These are phyloP conservation scores for Rallus limicola DNA, from an alignment of 2,113 vertebrate species.

Conservation along the genomic window DNA sequence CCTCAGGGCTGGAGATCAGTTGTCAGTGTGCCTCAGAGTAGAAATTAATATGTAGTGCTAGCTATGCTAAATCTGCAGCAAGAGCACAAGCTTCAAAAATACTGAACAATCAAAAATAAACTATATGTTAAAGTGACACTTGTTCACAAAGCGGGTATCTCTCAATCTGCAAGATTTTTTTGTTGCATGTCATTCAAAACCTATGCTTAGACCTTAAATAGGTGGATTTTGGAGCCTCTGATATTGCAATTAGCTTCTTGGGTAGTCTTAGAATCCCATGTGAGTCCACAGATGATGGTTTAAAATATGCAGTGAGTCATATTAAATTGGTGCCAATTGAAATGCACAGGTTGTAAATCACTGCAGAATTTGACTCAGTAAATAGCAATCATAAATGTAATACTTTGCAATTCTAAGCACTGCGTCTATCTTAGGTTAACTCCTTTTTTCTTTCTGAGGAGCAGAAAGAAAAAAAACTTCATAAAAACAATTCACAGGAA, in stretches of 20 bases:
- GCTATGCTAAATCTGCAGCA: neutral
- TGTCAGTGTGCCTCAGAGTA: neutral
- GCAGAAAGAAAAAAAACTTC: neutral
- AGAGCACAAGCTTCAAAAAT: neutral
- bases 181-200: neutral
- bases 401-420: conserved; percentile 52
- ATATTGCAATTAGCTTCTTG: conserved; percentile 10
- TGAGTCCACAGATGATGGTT: conserved; percentile 53
- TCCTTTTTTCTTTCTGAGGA: neutral
- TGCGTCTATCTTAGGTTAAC: neutral
- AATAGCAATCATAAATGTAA: conserved; percentile 40
- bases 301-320: conserved; percentile 60
- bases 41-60: neutral
- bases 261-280: conserved; percentile 31
- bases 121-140: neutral
- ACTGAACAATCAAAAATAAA: neutral
- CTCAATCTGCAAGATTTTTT: neutral
- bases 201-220: neutral
- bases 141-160: neutral
- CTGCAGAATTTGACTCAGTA: conserved; percentile 58
- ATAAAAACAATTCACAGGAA: neutral
- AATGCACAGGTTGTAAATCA: conserved; percentile 61
- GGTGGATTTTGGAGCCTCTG: neutral
- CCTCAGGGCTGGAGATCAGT: neutral
- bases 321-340: conserved; percentile 37